Percentiles rank a stretch among this genome's conserved stretches.
phyloP scores from a whole-genome alignment of 2,888 invertebrate genomes.

The Brachynemurus nebulosus region DNA sequence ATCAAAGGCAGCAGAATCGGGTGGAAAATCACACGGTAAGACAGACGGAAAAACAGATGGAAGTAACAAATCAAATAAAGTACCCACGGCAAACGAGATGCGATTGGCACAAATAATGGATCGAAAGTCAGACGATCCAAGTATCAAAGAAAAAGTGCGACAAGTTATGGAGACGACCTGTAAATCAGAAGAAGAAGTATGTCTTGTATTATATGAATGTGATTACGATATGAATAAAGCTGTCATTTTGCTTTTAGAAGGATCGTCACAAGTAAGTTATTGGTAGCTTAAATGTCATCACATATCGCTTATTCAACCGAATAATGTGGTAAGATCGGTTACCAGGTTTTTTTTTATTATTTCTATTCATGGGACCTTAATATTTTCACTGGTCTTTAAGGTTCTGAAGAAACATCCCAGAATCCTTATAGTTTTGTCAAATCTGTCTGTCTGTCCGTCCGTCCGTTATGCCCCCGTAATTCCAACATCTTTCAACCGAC shows the following conservation, averaged over 20 bases:
- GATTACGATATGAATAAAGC: conserved; percentile 80
- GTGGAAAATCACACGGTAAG: conserved; percentile 29
- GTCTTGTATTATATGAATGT: conserved; percentile 84
- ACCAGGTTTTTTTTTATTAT: too few species aligned
- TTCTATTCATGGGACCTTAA: too few species aligned
- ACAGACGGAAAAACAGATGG: conserved; percentile 29
- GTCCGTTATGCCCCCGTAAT: too few species aligned
- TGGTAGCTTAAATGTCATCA: too few species aligned
- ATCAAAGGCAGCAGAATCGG: conserved; percentile 13
- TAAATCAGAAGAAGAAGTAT: conserved; percentile 79
- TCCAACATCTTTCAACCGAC: too few species aligned
- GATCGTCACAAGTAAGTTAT: conserved; percentile 28
- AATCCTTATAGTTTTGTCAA: too few species aligned
- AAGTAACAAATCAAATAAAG: conserved; percentile 26
- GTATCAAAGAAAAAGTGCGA: conserved; percentile 53
- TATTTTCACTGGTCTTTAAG: too few species aligned
- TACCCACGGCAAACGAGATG: conserved; percentile 20
- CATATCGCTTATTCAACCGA: too few species aligned
- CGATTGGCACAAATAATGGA: conserved; percentile 13
- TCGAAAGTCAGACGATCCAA: conserved; percentile 39
- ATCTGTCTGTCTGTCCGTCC: too few species aligned
- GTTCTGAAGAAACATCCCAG: too few species aligned
- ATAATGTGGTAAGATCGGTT: too few species aligned
- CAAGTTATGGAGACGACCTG: conserved; percentile 84
- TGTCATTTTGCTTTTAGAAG: conserved; percentile 66